phyloP scores from a whole-genome alignment of 2,888 invertebrate genomes.

The Microctonus hyperodae region DNA sequence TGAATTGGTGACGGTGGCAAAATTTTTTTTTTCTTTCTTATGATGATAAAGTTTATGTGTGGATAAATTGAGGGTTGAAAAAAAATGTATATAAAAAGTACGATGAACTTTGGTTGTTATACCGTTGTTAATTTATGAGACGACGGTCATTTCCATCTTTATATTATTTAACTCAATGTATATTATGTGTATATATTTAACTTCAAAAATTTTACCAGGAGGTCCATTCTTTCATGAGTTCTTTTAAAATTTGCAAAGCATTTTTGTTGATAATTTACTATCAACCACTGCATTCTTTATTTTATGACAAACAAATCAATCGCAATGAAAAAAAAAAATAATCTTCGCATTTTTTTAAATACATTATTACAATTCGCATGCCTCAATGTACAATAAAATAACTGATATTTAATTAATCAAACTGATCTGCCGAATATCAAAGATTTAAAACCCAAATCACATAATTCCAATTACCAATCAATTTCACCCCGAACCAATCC shows the following conservation, averaged over 20 bases:
- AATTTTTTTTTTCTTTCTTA: not conserved
- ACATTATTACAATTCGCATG: no score
- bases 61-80: not conserved
- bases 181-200: not conserved
- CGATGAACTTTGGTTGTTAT: conserved; percentile 33
- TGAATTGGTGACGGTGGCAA: no score
- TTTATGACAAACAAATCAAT: conserved; percentile 10
- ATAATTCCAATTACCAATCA: no score
- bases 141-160: conserved; percentile 35
- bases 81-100: no score
- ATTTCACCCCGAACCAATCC: no score
- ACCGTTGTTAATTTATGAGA: conserved; percentile 41
- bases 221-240: conserved; percentile 23
- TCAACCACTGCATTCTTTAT: not conserved
- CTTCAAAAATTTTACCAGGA: conserved; percentile 19
- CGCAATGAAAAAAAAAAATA: conserved; percentile 11
- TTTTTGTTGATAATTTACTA: conserved; percentile 23
- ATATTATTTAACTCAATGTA: conserved; percentile 33
- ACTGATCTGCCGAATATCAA: no score
- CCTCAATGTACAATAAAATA: no score
- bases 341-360: no score
- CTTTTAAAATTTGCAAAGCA: conserved; percentile 5
- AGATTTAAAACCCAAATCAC: no score
- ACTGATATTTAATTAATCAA: no score
- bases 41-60: conserved; percentile 26